A percentile compares a stretch with the other conserved stretches of the same genome.
Evolutionary conservation across 2,888 invertebrate genomes (phyloP).

Genomic region (Synanthedon vespiformis): DNA sequence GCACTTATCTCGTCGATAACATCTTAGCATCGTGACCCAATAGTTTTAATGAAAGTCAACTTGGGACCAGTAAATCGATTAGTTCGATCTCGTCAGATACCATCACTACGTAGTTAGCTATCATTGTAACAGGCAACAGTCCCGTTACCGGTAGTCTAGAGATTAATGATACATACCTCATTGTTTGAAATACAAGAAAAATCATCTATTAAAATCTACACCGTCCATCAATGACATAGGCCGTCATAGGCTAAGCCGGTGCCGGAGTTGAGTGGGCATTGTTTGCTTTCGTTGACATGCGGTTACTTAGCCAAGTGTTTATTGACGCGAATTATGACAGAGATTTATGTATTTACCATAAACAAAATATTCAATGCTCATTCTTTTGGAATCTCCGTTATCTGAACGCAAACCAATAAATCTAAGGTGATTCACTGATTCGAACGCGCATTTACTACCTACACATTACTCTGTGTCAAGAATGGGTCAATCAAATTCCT

Average conservation of each 20-base stretch:
- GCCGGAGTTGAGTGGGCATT: slow-evolving; percentile 16
- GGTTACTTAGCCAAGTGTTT: slow-evolving; percentile 2
- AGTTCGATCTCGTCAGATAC: slow-evolving; percentile 48
- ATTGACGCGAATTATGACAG: slow-evolving; percentile 3
- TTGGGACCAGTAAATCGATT: slow-evolving; percentile 46
- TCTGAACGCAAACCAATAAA: background rate
- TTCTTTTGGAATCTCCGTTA: background rate
- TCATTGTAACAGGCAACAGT: slow-evolving; percentile 31
- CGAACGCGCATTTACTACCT: background rate
- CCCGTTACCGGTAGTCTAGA: slow-evolving; percentile 51
- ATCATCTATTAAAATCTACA: slow-evolving; percentile 40
- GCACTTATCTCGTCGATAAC: slow-evolving; percentile 26
- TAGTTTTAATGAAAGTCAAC: slow-evolving; percentile 54
- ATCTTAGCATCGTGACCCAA: slow-evolving; percentile 41
- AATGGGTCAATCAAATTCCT: background rate
- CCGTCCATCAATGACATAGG: slow-evolving; percentile 21
- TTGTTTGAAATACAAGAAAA: slow-evolving; percentile 57
- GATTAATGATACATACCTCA: slow-evolving; percentile 54
- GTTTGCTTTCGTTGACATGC: slow-evolving; percentile 11
- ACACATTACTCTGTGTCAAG: background rate
- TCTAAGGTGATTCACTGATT: background rate
- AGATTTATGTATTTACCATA: background rate
- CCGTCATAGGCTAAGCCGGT: slow-evolving; percentile 13
- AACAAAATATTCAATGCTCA: slow-evolving; percentile 3
- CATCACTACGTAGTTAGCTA: slow-evolving; percentile 51